Percentiles rank a stretch among this genome's conserved stretches.
Conservation (phyloP, 2,113 vertebrate genomes). For the Lonchura striata region DNA sequence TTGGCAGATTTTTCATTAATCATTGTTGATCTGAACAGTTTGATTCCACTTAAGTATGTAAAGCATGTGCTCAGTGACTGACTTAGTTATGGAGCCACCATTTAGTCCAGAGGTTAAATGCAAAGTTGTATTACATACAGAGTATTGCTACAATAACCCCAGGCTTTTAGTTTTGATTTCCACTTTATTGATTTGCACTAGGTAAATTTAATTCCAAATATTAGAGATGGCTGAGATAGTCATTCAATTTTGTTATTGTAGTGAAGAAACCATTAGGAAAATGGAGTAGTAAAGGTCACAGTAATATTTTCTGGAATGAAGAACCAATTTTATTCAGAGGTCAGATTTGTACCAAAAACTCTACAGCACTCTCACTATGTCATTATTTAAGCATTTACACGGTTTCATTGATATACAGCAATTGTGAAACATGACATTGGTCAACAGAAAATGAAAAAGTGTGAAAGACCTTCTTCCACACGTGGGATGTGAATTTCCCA, state of each 20-base stretch:
- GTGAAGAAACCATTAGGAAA: constrained; percentile 68
- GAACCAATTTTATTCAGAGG: constrained; percentile 46
- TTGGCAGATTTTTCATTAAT: background rate
- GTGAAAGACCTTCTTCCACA: background rate
- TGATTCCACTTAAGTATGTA: background rate
- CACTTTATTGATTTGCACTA: constrained; percentile 66
- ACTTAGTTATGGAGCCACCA: background rate
- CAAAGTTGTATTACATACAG: constrained; percentile 25
- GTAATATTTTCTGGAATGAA: constrained; percentile 30
- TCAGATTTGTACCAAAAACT: constrained; percentile 18
- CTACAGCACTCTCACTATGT: background rate
- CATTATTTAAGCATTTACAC: background rate
- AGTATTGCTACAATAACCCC: constrained; percentile 35
- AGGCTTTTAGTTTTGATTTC: constrained; percentile 68
- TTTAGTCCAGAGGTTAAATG: constrained; percentile 47
- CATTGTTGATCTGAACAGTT: background rate
- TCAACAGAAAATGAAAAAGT: background rate
- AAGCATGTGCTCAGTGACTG: background rate
- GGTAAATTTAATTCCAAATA: constrained; percentile 69
- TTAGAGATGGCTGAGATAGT: constrained; percentile 34
- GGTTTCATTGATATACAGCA: background rate
- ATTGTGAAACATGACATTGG: background rate
- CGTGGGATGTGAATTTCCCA: background rate
- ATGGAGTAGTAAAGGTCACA: constrained; percentile 39
- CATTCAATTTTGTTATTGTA: constrained; percentile 56